Evolutionary conservation across 2,888 invertebrate species (phyloP).

Genomic region (Ametastegia equiseti): DNA sequence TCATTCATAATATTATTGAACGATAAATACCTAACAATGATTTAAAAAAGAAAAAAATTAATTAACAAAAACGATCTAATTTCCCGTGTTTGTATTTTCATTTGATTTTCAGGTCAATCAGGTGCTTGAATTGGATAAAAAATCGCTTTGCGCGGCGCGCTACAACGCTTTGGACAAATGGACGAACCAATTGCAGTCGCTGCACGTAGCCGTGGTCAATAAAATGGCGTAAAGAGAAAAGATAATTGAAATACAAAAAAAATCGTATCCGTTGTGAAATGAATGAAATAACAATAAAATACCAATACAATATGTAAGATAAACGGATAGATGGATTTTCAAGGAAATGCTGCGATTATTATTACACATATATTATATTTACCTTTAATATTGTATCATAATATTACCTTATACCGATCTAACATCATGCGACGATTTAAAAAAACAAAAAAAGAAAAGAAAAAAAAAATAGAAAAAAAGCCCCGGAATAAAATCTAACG

Average conservation of each 20-base stretch:
- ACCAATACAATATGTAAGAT: no score
- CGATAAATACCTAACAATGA: no score
- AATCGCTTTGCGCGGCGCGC: slow-evolving; percentile 89
- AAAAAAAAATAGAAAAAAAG: background rate
- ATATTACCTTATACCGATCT: background rate
- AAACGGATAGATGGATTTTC: background rate
- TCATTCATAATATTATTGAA: slow-evolving; percentile 1
- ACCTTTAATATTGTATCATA: background rate
- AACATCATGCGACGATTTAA: background rate
- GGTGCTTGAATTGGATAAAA: slow-evolving; percentile 91
- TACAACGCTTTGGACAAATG: slow-evolving; percentile 97
- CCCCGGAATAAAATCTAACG: slow-evolving; percentile 65
- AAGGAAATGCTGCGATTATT: slow-evolving; percentile 30
- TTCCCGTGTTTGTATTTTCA: background rate
- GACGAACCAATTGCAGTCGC: slow-evolving; percentile 92
- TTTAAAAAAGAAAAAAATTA: no score
- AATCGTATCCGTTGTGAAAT: background rate
- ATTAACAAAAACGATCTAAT: no score
- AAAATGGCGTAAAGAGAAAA: slow-evolving; percentile 92
- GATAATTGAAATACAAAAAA: no score
- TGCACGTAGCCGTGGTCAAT: slow-evolving; percentile 94
- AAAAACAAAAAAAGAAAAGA: slow-evolving; percentile 47
- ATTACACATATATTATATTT: slow-evolving; percentile 28
- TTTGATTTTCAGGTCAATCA: slow-evolving; percentile 85
- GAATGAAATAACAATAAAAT: background rate